A percentile compares a stretch with the other conserved stretches of the same genome.
phyloP scores from a whole-genome alignment of 1,140 invertebrate genomes.

The Globodera rostochiensis region DNA sequence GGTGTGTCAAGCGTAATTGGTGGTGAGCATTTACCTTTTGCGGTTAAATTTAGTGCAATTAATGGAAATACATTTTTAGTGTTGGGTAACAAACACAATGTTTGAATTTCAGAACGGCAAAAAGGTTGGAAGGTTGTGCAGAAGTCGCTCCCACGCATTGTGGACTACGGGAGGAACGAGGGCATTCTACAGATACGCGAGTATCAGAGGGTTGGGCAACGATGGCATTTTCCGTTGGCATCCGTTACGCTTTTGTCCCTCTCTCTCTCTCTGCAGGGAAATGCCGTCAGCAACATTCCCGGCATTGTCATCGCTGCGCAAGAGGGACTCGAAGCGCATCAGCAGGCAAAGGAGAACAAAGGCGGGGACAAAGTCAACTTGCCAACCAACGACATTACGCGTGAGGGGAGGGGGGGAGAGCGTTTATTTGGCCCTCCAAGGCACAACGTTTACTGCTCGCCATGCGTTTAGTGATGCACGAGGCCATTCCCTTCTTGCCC shows the following conservation, averaged over 20 bases:
- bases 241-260: neutral
- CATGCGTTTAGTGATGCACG: constrained; percentile 68
- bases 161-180: constrained; percentile 62
- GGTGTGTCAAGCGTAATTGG: constrained; percentile 52
- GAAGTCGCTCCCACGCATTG: constrained; percentile 58
- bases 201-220: neutral
- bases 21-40: constrained; percentile 23
- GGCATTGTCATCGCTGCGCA: constrained; percentile 64
- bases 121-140: constrained; percentile 62
- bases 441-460: neutral
- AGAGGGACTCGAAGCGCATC: constrained; percentile 56
- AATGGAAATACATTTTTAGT: neutral
- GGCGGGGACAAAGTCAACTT: constrained; percentile 62
- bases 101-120: constrained; percentile 20
- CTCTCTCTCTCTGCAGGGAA: constrained; percentile 5
- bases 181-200: constrained; percentile 55
- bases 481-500: constrained; percentile 84
- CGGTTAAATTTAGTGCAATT: neutral
- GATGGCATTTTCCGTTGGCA: neutral
- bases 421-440: no score
- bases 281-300: constrained; percentile 56
- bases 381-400: constrained; percentile 64
- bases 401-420: neutral
- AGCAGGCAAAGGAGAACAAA: constrained; percentile 54
- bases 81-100: no score